A percentile compares a stretch with the other conserved stretches of the same genome.
These are phyloP conservation scores for Zaprionus gabonicus DNA, from an alignment of 1,140 invertebrate genomes.

Conservation along the genomic window DNA sequence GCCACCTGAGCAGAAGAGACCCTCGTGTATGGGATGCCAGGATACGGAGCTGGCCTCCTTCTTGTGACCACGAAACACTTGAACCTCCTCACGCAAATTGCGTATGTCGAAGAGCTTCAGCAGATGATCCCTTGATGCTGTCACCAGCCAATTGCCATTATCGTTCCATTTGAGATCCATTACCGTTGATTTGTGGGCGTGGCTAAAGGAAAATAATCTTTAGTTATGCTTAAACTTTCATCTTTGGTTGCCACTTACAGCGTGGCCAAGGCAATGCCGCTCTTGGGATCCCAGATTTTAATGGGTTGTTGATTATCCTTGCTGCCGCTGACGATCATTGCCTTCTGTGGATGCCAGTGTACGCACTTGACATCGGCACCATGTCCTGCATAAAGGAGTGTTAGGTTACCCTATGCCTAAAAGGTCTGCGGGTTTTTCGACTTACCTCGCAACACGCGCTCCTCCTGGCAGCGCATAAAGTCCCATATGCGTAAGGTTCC, in stretches of 20 bases:
- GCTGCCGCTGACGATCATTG: slow-evolving; percentile 98
- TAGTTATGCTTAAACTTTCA: not conserved
- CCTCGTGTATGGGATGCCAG: slow-evolving; percentile 99
- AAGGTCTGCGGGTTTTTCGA: slow-evolving; percentile 1
- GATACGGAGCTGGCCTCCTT: slow-evolving; percentile 98
- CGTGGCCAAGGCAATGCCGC: slow-evolving; percentile 94
- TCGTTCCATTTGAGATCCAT: slow-evolving; percentile 99
- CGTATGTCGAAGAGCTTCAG: slow-evolving; percentile 99
- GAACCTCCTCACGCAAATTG: slow-evolving; percentile 96
- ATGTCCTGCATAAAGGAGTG: slow-evolving; percentile 89
- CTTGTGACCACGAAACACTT: slow-evolving; percentile 98
- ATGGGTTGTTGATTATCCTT: slow-evolving; percentile 99
- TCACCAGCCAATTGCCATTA: slow-evolving; percentile 99
- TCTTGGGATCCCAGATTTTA: slow-evolving; percentile 99
- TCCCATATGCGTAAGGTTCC: slow-evolving; percentile 99
- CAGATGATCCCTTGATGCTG: slow-evolving; percentile 98
- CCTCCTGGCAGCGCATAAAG: slow-evolving; percentile 98
- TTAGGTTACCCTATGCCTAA: not conserved
- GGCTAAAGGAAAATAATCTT: slow-evolving; percentile 86
- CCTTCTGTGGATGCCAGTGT: slow-evolving; percentile 99
- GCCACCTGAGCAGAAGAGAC: slow-evolving; percentile 97
- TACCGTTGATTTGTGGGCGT: slow-evolving; percentile 99
- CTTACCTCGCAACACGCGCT: slow-evolving; percentile 96
- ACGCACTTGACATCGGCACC: slow-evolving; percentile 99
- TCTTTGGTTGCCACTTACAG: slow-evolving; percentile 85